Evolutionary conservation across 2,113 vertebrate species (phyloP), one percentile per base, ranked within the genome.

Genomic region (Calonectris borealis): DNA sequence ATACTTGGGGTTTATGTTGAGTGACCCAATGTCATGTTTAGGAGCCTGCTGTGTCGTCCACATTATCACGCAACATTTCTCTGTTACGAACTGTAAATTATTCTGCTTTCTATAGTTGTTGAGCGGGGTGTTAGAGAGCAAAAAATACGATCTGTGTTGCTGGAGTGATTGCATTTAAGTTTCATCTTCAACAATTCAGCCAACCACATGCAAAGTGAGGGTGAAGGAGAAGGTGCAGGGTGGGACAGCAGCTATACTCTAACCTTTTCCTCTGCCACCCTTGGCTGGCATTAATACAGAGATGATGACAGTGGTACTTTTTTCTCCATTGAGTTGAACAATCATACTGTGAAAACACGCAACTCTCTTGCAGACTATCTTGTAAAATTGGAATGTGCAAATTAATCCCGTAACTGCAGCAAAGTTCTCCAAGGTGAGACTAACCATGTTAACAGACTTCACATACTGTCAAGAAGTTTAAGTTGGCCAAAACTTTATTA

Each of bases 51-150:
- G 52, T 86, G 61, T 51, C 31, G 3, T 54, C 29, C 19, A 6
- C 6, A 2, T 19, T 86, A 34, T 91, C 89, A 40, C 1, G 5
- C 75, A 24, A 75, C 4, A 3, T 60, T 81, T 66, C 46, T 71
- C 34, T 16, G 3, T 58, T 92, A 46, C 0, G 0, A 38, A 19
- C 2, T 77, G 10, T 32, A 77, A 68, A 86, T 52, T 38, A 49
- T 18, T 69, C 40, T 93, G 34, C 38, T 86, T 64, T 93, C n/a
- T 49, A 0, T 58, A 81, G 48, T 58, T 73, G 20, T 40, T 89
- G 38, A n/a, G 11, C 2, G 0, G 46, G 11, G 20, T 29, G 14
- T 32, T 91, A 31, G 27, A 61, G 11, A 27, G 13, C 54, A 82
- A 66, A 65, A 91, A 46, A 20, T 44, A 25, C 2, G 3, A 32